These are phyloP conservation scores for Spodoptera littoralis DNA, from an alignment of 2,888 invertebrate genomes.

Conservation along the genomic window DNA sequence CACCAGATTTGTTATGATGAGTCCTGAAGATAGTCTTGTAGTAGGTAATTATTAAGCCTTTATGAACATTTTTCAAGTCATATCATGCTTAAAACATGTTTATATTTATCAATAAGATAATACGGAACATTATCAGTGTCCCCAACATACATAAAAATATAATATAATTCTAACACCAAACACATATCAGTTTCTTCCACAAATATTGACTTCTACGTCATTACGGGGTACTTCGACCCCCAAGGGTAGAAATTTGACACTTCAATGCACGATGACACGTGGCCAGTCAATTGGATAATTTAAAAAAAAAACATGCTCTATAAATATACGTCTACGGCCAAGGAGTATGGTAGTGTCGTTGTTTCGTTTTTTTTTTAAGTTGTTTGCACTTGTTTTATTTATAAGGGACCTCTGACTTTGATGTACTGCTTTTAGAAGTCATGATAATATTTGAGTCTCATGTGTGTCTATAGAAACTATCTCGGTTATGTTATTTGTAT, in stretches of 20 bases:
- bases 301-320: conserved; percentile 24
- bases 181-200: conserved; percentile 13
- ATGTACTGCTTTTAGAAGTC: background rate
- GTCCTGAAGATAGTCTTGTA: no score
- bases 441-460: background rate
- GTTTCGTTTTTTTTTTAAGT: background rate
- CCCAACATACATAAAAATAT: background rate
- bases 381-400: background rate
- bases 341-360: conserved; percentile 1
- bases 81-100: no score
- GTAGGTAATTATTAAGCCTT: no score
- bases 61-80: no score
- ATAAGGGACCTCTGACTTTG: no score
- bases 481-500: no score
- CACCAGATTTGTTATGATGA: no score
- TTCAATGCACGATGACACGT: conserved; percentile 35
- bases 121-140: no score
- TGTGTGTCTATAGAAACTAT: no score
- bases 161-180: conserved; percentile 2
- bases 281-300: conserved; percentile 26
- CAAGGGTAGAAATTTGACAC: conserved; percentile 30
- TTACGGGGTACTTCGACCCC: conserved; percentile 19
- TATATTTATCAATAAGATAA: no score
- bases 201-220: conserved; percentile 19
- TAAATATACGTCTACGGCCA: conserved; percentile 21